phyloP scores from a whole-genome alignment of 2,888 invertebrate genomes.

The Junonia oenone region DNA sequence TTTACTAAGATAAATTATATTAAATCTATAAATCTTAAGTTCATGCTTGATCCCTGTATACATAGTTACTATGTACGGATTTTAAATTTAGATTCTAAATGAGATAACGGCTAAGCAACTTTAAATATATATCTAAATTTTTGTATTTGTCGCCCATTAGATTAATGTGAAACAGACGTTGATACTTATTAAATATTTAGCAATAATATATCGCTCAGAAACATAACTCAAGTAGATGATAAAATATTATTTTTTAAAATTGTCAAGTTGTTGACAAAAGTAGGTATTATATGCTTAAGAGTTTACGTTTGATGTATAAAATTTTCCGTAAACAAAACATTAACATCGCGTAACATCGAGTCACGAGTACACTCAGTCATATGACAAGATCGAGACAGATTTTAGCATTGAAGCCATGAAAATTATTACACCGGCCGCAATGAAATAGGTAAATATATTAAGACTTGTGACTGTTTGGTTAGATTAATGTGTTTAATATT shows the following conservation, averaged over 20 bases:
- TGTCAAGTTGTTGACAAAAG: not conserved
- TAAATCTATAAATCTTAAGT: too few species aligned
- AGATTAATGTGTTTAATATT: conserved; percentile 1
- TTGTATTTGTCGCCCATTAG: not conserved
- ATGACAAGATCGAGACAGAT: not conserved
- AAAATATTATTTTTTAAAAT: not conserved
- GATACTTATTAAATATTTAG: not conserved
- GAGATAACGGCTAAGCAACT: too few species aligned
- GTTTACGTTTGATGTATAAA: not conserved
- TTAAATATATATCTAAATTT: too few species aligned
- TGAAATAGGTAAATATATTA: not conserved
- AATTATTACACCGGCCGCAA: not conserved
- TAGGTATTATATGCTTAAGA: not conserved
- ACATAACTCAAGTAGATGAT: not conserved
- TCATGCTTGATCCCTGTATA: too few species aligned
- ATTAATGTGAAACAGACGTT: not conserved
- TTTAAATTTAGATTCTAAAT: too few species aligned
- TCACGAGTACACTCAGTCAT: conserved; percentile 5
- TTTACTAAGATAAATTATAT: too few species aligned
- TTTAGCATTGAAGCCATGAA: conserved; percentile 6
- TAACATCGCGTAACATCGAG: not conserved
- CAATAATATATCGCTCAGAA: not conserved
- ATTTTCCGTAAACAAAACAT: not conserved
- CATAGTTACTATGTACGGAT: too few species aligned
- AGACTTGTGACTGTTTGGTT: conserved; percentile 3